Conservation (phyloP, 2,888 invertebrate genomes). For the Clitarchus hookeri region DNA sequence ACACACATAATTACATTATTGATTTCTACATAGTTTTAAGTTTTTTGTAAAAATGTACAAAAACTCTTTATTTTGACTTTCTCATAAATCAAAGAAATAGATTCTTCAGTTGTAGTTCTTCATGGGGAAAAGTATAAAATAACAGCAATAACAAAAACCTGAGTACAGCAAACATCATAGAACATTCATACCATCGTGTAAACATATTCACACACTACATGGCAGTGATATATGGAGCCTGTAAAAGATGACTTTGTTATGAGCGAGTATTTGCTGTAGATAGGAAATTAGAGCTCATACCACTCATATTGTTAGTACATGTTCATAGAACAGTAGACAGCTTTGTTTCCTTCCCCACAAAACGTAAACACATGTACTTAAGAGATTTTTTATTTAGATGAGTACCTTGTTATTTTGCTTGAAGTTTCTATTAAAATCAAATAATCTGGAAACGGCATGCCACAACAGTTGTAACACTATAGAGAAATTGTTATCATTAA, state of each 20-base stretch:
- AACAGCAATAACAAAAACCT: constrained; percentile 7
- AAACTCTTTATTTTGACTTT: constrained; percentile 37
- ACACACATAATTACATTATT: background rate
- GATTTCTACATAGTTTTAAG: background rate
- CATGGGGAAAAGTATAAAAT: background rate
- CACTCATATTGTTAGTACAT: background rate
- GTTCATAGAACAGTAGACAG: background rate
- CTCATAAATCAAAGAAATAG: constrained; percentile 33
- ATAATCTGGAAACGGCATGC: background rate
- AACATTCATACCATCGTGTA: constrained; percentile 7
- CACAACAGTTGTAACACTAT: background rate
- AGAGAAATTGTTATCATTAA: background rate
- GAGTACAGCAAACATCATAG: background rate
- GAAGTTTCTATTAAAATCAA: background rate
- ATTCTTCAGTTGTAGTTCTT: background rate
- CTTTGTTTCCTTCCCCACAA: background rate
- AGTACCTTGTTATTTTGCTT: background rate
- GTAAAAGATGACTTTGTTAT: constrained; percentile 24
- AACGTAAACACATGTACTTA: background rate
- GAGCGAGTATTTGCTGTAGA: background rate
- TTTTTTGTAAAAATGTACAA: constrained; percentile 41
- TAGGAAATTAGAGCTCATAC: background rate
- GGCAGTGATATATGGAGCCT: constrained; percentile 47
- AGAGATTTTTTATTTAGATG: background rate
- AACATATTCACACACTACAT: constrained; percentile 32